Conservation (phyloP, 2,797 vertebrate genomes). For the Urophycis tenuis region DNA sequence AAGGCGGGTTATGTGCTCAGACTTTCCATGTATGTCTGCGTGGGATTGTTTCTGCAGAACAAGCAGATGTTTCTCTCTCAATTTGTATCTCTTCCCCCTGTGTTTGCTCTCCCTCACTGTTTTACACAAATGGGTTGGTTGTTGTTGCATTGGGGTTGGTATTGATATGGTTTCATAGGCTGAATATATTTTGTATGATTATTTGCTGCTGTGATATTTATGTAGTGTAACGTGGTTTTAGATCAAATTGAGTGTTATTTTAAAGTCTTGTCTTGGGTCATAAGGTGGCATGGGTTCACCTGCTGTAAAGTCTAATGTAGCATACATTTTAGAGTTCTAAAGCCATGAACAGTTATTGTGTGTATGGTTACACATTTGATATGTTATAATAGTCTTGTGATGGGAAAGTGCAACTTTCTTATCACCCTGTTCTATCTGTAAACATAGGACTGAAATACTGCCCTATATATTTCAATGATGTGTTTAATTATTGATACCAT, state of each 20-base stretch:
- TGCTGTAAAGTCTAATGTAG: background rate
- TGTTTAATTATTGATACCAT: background rate
- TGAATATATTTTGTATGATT: background rate
- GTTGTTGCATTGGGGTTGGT: background rate
- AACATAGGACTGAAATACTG: background rate
- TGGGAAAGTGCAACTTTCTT: background rate
- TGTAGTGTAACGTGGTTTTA: background rate
- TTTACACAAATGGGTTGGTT: background rate
- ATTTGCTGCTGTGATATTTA: background rate
- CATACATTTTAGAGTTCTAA: background rate
- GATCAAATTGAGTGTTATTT: background rate
- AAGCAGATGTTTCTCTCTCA: conserved; percentile 57
- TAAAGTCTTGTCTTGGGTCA: too few relatives aligned
- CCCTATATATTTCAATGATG: background rate
- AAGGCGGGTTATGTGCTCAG: conserved; percentile 51
- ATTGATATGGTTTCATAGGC: background rate
- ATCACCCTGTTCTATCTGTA: background rate
- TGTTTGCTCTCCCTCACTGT: conserved; percentile 23
- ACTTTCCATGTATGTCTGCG: conserved; percentile 64
- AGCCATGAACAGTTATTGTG: background rate
- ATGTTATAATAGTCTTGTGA: background rate
- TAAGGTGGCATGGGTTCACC: too few relatives aligned
- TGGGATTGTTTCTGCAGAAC: conserved; percentile 53
- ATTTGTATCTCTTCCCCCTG: conserved; percentile 25
- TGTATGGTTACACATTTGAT: background rate